Percentiles rank a stretch among this genome's conserved stretches.
Conservation (phyloP, 2,797 vertebrate species). For the Tragopan temminckii region DNA sequence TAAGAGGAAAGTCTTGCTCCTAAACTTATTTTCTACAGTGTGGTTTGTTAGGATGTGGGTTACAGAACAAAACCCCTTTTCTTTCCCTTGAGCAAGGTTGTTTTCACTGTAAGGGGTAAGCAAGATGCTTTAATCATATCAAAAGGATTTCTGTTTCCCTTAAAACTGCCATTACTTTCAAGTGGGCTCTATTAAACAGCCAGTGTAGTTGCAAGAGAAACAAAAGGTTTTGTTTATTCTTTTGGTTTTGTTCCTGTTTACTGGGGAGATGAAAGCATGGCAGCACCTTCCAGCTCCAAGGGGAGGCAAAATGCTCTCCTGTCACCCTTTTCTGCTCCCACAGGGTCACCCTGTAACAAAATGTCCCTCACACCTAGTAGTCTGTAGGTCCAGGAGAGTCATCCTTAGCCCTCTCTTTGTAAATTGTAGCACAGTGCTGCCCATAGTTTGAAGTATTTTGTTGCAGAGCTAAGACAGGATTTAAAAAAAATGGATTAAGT, state of each 20-base stretch:
- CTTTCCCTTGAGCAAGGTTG: background rate
- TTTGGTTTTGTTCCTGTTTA: background rate
- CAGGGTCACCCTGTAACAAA: background rate
- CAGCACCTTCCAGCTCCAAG: background rate
- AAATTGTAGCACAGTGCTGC: background rate
- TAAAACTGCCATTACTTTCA: background rate
- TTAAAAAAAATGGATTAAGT: background rate
- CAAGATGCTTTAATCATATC: background rate
- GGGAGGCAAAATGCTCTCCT: background rate
- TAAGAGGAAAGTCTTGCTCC: background rate
- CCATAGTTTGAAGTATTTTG: background rate
- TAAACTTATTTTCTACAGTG: background rate
- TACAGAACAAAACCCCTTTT: background rate
- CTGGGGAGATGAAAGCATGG: background rate
- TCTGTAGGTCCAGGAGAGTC: background rate
- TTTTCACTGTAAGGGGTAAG: background rate
- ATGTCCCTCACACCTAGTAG: background rate
- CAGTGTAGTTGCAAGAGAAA: background rate
- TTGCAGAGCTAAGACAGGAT: background rate
- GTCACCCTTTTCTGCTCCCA: background rate
- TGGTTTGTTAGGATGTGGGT: background rate
- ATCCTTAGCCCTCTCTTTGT: background rate
- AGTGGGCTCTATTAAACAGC: background rate
- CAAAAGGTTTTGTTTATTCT: background rate
- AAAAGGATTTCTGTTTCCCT: constrained; percentile 2